Evolutionary conservation across 2,888 invertebrate species (phyloP), one percentile per base, ranked within the genome.

Genomic region (Willowsia nigromaculata): DNA sequence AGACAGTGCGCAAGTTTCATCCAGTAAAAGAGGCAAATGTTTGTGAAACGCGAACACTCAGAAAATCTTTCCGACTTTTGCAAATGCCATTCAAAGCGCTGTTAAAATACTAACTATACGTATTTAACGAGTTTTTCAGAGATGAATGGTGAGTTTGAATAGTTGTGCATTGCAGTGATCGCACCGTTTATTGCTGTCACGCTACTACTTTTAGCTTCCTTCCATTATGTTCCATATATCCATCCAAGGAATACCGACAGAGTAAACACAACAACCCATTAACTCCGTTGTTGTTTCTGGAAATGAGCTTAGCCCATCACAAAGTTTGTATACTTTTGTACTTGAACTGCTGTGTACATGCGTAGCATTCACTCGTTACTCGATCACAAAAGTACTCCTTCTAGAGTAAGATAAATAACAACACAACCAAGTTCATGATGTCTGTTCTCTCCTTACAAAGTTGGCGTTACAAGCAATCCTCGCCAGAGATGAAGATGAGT

Each of bases 191-290:
- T 53, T 0, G 25, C 74, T 71, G 71, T n/a, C 40, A 71, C 18
- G 13, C 33, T 37, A 3, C 11, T 40, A 47, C 47, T 47, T 71
- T 6, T 22, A 82, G 9, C 59, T 59, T 0, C n/a, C 30, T 62
- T 65, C 37, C 22, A 33, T 84, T 47, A 71, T 56, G 68, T 53
- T 84, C 18, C n/a, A 40, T n/a, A n/a, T n/a, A n/a, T n/a, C n/a
- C n/a, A n/a, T n/a, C n/a, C n/a, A 43, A 13, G 22, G 59, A 74
- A 9, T 27, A 40, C 18, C 15, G 43, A 37, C 40, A 85, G 74
- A 43, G 85, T 76, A 85, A 85, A 85, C 85, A 85, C 71, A 85
- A 85, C 85, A 85, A 59, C 27, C 85, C 85, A 74, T 85, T 85
- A 85, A 40, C 76, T 85, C 40, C 56, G 53, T 71, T 56, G 85